A percentile compares a stretch with the other conserved stretches of the same genome.
These are phyloP conservation scores for Perognathus longimembris DNA, from an alignment of 2,113 vertebrate genomes.

Conservation along the genomic window DNA sequence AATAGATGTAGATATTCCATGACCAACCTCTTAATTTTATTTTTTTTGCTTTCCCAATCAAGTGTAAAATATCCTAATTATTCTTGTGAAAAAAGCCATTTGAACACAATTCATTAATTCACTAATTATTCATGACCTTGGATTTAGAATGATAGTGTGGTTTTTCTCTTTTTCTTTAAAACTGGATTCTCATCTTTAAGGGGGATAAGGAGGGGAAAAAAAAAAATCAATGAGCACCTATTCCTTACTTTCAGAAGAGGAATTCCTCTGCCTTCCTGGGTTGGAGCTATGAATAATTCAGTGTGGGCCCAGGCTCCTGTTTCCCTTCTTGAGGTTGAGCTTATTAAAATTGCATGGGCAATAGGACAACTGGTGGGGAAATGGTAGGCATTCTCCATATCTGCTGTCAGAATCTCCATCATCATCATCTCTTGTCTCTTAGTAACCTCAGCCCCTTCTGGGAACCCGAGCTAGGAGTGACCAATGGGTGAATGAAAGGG, in stretches of 20 bases:
- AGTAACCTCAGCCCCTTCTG: not conserved
- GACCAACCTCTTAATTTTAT: not conserved
- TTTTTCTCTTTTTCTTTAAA: slow-evolving; percentile 35
- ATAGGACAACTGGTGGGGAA: slow-evolving; percentile 51
- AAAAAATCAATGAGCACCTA: slow-evolving; percentile 81
- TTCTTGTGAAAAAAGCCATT: not conserved
- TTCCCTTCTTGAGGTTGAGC: slow-evolving; percentile 80
- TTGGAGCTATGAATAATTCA: slow-evolving; percentile 87
- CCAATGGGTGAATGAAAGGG: not conserved
- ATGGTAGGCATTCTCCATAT: slow-evolving; percentile 60
- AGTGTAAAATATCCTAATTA: not conserved
- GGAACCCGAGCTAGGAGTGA: slow-evolving; percentile 5
- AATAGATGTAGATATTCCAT: slow-evolving; percentile 6
- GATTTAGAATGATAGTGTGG: slow-evolving; percentile 60
- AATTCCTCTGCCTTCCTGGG: slow-evolving; percentile 62
- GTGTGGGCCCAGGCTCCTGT: slow-evolving; percentile 76
- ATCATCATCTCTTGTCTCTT: not conserved
- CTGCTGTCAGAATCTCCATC: slow-evolving; percentile 69
- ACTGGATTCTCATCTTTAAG: slow-evolving; percentile 64
- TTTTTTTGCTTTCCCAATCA: not conserved
- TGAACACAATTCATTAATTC: not conserved
- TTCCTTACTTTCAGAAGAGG: slow-evolving; percentile 81
- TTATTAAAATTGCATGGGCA: slow-evolving; percentile 87
- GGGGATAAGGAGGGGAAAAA: not conserved
- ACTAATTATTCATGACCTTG: slow-evolving; percentile 27